A percentile compares a stretch with the other conserved stretches of the same genome.
These are phyloP conservation scores for Apoda limacodes DNA, from an alignment of 2,888 invertebrate genomes.

Conservation along the genomic window DNA sequence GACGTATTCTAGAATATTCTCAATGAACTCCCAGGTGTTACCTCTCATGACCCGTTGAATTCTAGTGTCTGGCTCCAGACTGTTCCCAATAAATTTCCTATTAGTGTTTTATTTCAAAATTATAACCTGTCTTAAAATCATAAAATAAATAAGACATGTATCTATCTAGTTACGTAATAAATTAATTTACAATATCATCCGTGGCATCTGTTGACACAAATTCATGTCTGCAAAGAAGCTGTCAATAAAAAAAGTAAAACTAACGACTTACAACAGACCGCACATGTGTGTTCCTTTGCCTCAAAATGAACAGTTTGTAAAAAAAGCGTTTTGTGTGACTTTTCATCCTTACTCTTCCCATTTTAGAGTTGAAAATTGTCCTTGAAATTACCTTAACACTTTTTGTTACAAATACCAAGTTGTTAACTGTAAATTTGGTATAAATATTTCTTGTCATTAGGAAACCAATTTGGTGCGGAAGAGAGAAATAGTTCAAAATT, in stretches of 20 bases:
- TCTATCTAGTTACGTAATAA: conserved; percentile 1
- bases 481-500: not conserved
- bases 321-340: too few relatives aligned
- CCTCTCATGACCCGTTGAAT: too few relatives aligned
- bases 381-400: conserved; percentile 4
- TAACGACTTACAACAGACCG: conserved; percentile 45
- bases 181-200: conserved; percentile 42
- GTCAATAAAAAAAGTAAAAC: conserved; percentile 41
- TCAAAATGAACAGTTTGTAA: conserved; percentile 28
- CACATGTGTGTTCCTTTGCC: conserved; percentile 49
- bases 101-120: too few relatives aligned
- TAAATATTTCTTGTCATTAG: conserved; percentile 53
- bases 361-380: too few relatives aligned
- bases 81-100: too few relatives aligned
- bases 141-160: not conserved
- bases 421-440: conserved; percentile 36
- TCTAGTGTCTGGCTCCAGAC: too few relatives aligned
- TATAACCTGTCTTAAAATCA: too few relatives aligned
- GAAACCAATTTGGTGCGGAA: conserved; percentile 17
- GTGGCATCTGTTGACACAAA: conserved; percentile 57
- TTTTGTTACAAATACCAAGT: conserved; percentile 22
- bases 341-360: too few relatives aligned
- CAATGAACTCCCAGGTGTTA: too few relatives aligned
- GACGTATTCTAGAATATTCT: too few relatives aligned
- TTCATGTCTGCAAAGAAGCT: conserved; percentile 36